Evolutionary conservation across 23 tunicate genomes (phyloP), one percentile per base, ranked within the genome.

Genomic region (Ascidia mentula): DNA sequence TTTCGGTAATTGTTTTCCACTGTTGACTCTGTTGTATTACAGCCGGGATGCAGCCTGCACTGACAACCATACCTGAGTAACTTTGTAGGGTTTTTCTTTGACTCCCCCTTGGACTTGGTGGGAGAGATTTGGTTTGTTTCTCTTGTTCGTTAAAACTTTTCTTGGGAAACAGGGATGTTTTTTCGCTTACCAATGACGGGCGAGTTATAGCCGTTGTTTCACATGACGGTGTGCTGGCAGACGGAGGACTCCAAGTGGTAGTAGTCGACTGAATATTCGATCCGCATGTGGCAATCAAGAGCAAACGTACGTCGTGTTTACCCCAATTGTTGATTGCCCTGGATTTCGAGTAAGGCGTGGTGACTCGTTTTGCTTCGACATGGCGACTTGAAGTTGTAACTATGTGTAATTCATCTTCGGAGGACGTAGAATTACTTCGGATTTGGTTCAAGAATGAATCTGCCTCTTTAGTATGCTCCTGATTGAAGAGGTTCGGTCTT

Each of bases 201-300:
- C 38, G 34, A 35, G 18, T 32, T 17, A 46, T 22, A 36, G 34
- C 60, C 20, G 34, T 74, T 34, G 46, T 31, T 7, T 1, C 13
- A 31, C 12, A 31, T 4, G 78, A 38, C 18, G 81, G 81, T 24
- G 81, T 77, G 39, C 81, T 77, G 30, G 70, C 40, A 0, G 37
- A 45, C 6, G 32, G 33, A 45, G 81, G 81, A 46, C 81, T 45
- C 81, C 81, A 77, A 32, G 69, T 45, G 32, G 69, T 45, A 36
- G 81, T 31, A 9, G 81, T 15, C 18, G 81, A 31, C 6, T 22
- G 32, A 31, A n/a, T 39, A 32, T 26, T 77, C 46, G 69, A n/a
- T 4, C 34, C 70, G 17, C 37, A 30, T 4, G 69, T 45, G 37
- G 69, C 70, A 17, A 77, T 38, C 53, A 74, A 39, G 46, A 38